Percentiles rank a stretch among this genome's conserved stretches.
phyloP scores from a whole-genome alignment of 2,888 invertebrate species.

The Chelonus formosanus region DNA sequence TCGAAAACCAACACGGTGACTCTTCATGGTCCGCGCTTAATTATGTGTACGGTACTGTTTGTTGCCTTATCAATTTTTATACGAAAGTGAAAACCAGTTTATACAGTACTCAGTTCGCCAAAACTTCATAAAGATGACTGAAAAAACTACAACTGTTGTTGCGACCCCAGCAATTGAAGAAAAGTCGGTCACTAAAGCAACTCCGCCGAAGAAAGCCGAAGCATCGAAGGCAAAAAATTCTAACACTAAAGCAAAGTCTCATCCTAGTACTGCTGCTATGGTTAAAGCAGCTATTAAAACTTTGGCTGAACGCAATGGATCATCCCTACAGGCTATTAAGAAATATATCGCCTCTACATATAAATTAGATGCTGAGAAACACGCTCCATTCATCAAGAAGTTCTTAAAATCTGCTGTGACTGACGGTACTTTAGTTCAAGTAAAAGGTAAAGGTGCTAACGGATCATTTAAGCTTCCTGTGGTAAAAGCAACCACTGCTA shows the following conservation, averaged over 20 bases:
- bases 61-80: not conserved
- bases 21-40: conserved; percentile 39
- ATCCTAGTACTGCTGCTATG: conserved; percentile 69
- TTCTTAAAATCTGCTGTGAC: conserved; percentile 69
- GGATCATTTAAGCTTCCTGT: conserved; percentile 67
- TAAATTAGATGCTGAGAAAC: conserved; percentile 70
- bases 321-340: conserved; percentile 45
- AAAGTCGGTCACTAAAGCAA: not conserved
- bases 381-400: conserved; percentile 70
- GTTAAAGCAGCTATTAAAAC: conserved; percentile 69
- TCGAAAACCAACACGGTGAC: not conserved
- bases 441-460: conserved; percentile 61
- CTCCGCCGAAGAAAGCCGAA: conserved; percentile 16
- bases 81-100: not conserved
- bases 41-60: not conserved
- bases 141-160: conserved; percentile 26
- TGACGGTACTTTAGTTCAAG: conserved; percentile 63
- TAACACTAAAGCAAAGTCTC: conserved; percentile 45
- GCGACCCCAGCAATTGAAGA: not conserved
- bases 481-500: conserved; percentile 64
- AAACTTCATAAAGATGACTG: conserved; percentile 2
- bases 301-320: conserved; percentile 54
- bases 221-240: not conserved
- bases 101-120: not conserved
- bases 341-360: conserved; percentile 72